Percentiles rank a stretch among this genome's conserved stretches.
phyloP scores from a whole-genome alignment of 2,797 vertebrate species.

The Urocyon cinereoargenteus region DNA sequence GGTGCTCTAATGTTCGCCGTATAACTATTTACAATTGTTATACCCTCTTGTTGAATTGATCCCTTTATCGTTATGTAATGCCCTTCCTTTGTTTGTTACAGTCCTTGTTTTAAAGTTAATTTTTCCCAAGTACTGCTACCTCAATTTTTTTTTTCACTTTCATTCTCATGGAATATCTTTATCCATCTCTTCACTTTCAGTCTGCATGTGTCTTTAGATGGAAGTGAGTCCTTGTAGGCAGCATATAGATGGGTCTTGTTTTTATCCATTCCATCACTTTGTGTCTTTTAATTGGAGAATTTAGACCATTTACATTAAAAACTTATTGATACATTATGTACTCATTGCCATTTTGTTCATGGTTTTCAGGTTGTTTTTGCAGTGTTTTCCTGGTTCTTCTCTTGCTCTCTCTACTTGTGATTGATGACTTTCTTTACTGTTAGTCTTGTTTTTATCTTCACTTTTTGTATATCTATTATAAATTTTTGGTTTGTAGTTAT shows the following conservation, averaged over 20 bases:
- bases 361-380: background rate
- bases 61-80: background rate
- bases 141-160: background rate
- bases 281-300: background rate
- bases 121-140: background rate
- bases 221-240: background rate
- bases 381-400: background rate
- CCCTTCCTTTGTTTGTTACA: background rate
- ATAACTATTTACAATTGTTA: background rate
- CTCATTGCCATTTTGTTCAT: background rate
- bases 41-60: background rate
- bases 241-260: background rate
- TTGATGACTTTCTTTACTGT: background rate
- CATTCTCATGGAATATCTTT: background rate
- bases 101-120: background rate
- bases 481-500: background rate
- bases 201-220: background rate
- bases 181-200: background rate
- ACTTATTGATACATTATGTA: background rate
- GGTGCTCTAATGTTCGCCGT: background rate
- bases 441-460: background rate
- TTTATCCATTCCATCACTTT: background rate
- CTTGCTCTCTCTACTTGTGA: background rate
- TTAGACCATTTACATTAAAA: background rate
- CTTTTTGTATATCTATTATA: background rate